Evolutionary conservation across 2,113 vertebrate species (phyloP).

Genomic region (Oryzias celebensis): DNA sequence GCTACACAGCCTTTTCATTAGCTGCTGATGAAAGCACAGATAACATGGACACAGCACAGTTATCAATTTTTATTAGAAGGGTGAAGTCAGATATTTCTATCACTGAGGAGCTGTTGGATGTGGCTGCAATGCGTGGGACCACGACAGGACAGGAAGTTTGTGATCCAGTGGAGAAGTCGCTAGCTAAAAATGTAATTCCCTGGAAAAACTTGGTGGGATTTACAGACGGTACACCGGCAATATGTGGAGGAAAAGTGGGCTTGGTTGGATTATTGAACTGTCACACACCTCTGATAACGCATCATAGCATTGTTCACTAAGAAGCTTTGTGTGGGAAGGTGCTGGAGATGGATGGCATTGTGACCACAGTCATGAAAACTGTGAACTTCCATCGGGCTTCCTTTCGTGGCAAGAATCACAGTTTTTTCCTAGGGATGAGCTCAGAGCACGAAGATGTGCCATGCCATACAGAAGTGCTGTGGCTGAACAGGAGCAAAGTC

Average conservation of each 20-base stretch:
- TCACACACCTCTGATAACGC: neutral
- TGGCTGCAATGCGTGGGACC: no score
- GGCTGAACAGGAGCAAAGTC: neutral
- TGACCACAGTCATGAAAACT: neutral
- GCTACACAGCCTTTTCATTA: no score
- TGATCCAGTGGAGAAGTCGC: no score
- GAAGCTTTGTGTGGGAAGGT: conserved; percentile 4
- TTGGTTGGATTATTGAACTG: neutral
- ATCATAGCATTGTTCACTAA: neutral
- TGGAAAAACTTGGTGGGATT: conserved; percentile 3
- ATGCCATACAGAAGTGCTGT: neutral
- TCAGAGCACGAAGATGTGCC: neutral
- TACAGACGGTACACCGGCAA: neutral
- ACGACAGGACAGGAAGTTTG: no score
- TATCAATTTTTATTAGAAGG: neutral
- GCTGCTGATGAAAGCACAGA: no score
- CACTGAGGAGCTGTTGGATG: neutral
- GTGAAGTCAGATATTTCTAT: neutral
- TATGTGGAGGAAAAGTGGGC: neutral
- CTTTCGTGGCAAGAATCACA: neutral
- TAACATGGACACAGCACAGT: no score
- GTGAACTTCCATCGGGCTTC: neutral
- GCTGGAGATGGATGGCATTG: neutral
- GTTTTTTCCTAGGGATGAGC: conserved; percentile 4
- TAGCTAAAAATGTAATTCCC: neutral